Conservation (phyloP, 2,888 invertebrate species). For the Acutogordius australiensis region DNA sequence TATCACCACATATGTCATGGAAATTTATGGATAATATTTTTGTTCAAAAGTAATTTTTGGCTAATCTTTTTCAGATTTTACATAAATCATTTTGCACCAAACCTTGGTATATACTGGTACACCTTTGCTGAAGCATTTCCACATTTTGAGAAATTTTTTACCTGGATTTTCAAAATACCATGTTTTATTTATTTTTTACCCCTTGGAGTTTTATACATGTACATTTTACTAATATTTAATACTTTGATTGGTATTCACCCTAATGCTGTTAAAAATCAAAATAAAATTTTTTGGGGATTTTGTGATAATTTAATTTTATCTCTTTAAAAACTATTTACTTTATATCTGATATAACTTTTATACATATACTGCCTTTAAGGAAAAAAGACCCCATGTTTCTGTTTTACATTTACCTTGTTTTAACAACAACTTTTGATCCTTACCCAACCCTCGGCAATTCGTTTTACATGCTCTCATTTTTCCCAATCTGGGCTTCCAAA, state of each 20-base stretch:
- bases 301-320: too few species aligned
- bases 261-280: too few species aligned
- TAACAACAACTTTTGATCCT: slow-evolving; percentile 70
- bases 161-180: slow-evolving; percentile 70
- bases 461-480: slow-evolving; percentile 54
- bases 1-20: not conserved
- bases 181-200: not conserved
- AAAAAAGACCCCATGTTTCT: not conserved
- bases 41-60: not conserved
- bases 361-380: too few species aligned
- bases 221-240: too few species aligned
- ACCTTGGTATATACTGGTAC: slow-evolving; percentile 94
- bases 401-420: slow-evolving; percentile 24
- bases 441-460: slow-evolving; percentile 87
- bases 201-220: not conserved
- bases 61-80: not conserved
- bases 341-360: too few species aligned
- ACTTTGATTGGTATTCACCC: too few species aligned
- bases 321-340: too few species aligned
- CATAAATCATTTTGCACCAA: slow-evolving; percentile 37
- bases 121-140: slow-evolving; percentile 99
- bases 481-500: slow-evolving; percentile 58
- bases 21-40: not conserved
- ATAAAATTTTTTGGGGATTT: too few species aligned
- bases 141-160: slow-evolving; percentile 72